A percentile compares a stretch with the other conserved stretches of the same genome.
phyloP scores from a whole-genome alignment of 2,113 vertebrate genomes.

The Riparia riparia region DNA sequence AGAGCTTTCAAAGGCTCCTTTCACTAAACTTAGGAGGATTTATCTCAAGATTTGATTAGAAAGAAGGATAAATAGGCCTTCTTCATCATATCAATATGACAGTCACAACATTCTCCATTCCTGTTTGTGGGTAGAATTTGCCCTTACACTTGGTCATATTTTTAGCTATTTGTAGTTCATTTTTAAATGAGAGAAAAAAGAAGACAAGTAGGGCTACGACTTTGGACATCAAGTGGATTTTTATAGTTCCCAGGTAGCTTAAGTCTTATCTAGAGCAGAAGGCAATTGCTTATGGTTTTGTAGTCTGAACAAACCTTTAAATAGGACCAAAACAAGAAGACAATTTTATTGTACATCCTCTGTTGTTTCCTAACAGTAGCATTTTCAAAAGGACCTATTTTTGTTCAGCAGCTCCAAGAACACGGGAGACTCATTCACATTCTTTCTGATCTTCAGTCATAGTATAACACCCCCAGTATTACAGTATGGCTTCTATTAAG shows the following conservation, averaged over 20 bases:
- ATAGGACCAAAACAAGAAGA: neutral
- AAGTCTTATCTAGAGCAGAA: neutral
- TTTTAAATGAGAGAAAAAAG: neutral
- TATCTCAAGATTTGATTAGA: neutral
- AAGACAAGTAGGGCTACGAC: fast-evolving
- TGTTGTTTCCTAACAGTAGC: neutral
- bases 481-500: neutral
- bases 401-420: neutral
- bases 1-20: neutral
- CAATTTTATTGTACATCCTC: neutral
- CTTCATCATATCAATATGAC: neutral
- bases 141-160: neutral
- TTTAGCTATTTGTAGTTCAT: neutral
- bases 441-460: neutral
- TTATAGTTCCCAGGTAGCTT: neutral
- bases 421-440: neutral
- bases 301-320: neutral
- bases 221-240: neutral
- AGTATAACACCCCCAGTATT: neutral
- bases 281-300: neutral
- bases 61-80: neutral
- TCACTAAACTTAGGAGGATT: neutral
- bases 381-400: neutral
- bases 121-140: neutral
- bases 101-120: neutral